Base-by-base conservation (phyloP, 2,113 vertebrate genomes). In the Stigmatopora argus region DNA sequence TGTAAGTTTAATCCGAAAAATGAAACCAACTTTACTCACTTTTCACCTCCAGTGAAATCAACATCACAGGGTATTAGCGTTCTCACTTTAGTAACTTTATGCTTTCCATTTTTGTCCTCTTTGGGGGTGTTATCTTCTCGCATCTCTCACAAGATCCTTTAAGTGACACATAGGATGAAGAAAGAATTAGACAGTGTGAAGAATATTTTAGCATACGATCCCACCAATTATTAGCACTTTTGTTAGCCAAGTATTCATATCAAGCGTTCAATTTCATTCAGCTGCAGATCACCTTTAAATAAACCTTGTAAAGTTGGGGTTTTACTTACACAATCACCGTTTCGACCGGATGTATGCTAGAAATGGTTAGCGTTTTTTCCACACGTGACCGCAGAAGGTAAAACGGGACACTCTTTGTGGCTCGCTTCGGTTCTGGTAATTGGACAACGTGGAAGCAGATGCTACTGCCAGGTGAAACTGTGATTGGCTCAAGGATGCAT, bases 81-180 rank as follows among this genome's bases (percentile, higher is more conserved):
- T 62, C 85, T 90, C 84, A 81, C 83, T 70, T 72, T 88, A 11
- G 65, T 65, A 66, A 75, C 74, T 79, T 79, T 91, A 13, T 44
- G 53, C 38, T 81, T 85, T 23, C 59, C 4, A 78, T 89, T 91
- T 57, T 47, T 79, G 1, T 78, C 73, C 74, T 65, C 75, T 67
- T 77, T 86, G 46, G 59, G 67, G 69, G 88, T 79, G 68, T 86
- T 89, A 51, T 86, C 79, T 73, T 73, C 76, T 81, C 82, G 83
- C 87, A 89, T 84, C 70, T 75, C 78, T 78, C 72, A 66, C 70
- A 71, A 1, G 21, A 0, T 7, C 35, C 65, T 68, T 8, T 5
- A 13, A 55, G 21, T 23, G 4, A 55, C 52, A 55, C 4, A 55
- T 55, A 5, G 14, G 12, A 23, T 2, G 10, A 52, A 21, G 26